Evolutionary conservation across 2,888 invertebrate genomes (phyloP), one percentile per base, ranked within the genome.

Genomic region (Parascotia fuliginaria): DNA sequence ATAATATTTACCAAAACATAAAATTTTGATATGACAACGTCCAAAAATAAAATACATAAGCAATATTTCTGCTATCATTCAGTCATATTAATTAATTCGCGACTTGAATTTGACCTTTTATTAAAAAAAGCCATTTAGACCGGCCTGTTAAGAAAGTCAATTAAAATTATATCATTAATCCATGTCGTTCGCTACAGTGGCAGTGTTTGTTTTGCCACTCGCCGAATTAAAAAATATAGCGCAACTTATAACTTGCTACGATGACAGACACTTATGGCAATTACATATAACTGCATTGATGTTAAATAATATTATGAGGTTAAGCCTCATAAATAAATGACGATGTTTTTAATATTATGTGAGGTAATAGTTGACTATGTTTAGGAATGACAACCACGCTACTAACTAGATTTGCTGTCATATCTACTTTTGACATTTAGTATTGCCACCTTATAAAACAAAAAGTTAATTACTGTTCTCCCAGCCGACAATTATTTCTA

Each of bases 91-190:
- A n/a, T 36, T 13, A 13, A 38, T 16, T 2, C 28, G n/a, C n/a
- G n/a, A n/a, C n/a, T n/a, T n/a, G 6, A 42, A 32, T 28, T 19
- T 39, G 15, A 39, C 27, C 28, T 33, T 46, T 46, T 33, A 46
- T 9, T 33, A 33, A 12, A 32, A 38, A 42, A n/a, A 15, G 28
- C 36, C 16, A 40, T 19, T 27, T 19, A 19, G 5, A 14, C 16
- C 9, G 38, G 19, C 16, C 9, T 32, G 22, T 47, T 55, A 48
- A 40, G 60, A 60, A 63, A 68, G 65, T 68, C 65, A 70, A 70
- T 74, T 75, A 71, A 76, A 68, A 68, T 60, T 56, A 53, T 58
- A 54, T 65, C 67, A 77, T 77, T 75, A 71, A 75, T 77, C 55
- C 57, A 53, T 51, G 75, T 72, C 75, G 29, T 46, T 55, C 48